Evolutionary conservation across 1,140 invertebrate genomes (phyloP), one percentile per base, ranked within the genome.

Genomic region (Protaetia brevitarsis): DNA sequence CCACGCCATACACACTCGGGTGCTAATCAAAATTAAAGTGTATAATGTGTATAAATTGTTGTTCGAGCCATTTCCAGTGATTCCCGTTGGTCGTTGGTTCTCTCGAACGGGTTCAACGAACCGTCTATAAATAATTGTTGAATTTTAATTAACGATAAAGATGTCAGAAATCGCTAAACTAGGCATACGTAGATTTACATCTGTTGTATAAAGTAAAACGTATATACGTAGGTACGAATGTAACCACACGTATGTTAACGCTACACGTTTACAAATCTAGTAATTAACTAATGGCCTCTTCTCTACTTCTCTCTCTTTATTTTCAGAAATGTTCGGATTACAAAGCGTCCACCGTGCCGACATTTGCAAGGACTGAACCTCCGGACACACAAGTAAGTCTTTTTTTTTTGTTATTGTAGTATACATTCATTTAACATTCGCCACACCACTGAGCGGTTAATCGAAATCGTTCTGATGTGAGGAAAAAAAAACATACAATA

Each of bases 321-420:
- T 87, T 86, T 67, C 84, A 97, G 94, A 95, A 94, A 92, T 97
- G 95, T 82, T 90, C 93, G 3, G 94, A 96, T 79, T 87, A 91
- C 74, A 89, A 88, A 79, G 92, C 93, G 7, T 94, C 93, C 11
- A 83, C 86, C 63, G 90, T 95, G 74, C 88, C 91, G 67, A 98
- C 95, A 29, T 98, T 98, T 80, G 93, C 93, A 6, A 85, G 96
- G 76, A 95, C 96, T 8, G 94, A 96, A 79, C 95, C 96, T 16
- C 94, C 95, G 13, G 92, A 96, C 72, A 93, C 88, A 31, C 94
- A 96, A 84, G 91, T 93, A 75, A 82, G 72, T 51, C 26, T 51
- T 51, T 41, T 41, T 19, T 51, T 23, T 23, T 51, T 16, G 4
- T 16, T 21, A 23, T 51, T 8, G 19, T 51, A 51, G 16, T 51